phyloP scores from a whole-genome alignment of 2,797 vertebrate species.

The Atherinosoma microstoma region DNA sequence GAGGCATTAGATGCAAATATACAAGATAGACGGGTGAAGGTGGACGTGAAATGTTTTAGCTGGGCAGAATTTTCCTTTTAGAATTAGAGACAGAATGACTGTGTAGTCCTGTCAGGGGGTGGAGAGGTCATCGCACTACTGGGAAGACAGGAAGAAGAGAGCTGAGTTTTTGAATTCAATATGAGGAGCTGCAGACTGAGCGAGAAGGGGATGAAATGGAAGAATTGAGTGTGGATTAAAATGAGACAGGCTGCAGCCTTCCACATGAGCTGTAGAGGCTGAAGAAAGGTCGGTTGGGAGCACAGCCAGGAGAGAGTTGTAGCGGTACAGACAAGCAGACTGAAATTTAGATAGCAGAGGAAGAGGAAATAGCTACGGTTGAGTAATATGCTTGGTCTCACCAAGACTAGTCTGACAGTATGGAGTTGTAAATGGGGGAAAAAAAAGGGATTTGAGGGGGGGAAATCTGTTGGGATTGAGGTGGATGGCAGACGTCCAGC shows the following conservation, averaged over 20 bases:
- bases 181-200: conserved; percentile 38
- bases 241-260: conserved; percentile 49
- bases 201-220: conserved; percentile 40
- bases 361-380: background rate
- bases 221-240: conserved; percentile 55
- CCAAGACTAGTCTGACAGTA: background rate
- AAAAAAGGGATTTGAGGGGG: conserved; percentile 5
- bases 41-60: conserved; percentile 37
- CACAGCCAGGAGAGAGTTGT: conserved; percentile 44
- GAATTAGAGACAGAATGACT: conserved; percentile 31
- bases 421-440: conserved; percentile 7
- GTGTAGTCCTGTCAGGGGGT: conserved; percentile 47
- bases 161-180: conserved; percentile 52
- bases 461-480: conserved; percentile 15
- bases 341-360: conserved; percentile 38
- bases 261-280: conserved; percentile 33
- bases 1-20: conserved; percentile 1
- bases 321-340: conserved; percentile 22
- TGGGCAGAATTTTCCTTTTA: conserved; percentile 24
- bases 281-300: conserved; percentile 50
- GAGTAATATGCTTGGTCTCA: conserved; percentile 7
- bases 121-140: conserved; percentile 50
- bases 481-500: conserved; percentile 45
- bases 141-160: conserved; percentile 42
- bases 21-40: conserved; percentile 9